Percentiles rank a stretch among this genome's conserved stretches.
Conservation (phyloP, 2,888 invertebrate species). For the Lagria hirta region DNA sequence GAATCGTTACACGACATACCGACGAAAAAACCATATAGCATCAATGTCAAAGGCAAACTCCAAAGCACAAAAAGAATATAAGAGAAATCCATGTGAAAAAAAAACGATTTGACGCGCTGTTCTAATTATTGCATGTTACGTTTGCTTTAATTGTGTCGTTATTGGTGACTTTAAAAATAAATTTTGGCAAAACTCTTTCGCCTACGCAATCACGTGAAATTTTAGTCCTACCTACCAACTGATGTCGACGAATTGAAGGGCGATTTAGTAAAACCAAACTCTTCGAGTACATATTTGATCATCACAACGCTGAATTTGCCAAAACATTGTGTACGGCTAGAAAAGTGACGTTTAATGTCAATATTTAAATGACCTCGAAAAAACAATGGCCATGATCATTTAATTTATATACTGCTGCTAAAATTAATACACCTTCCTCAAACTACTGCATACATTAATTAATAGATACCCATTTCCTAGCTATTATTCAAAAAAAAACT, state of each 20-base stretch:
- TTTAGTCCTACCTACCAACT: slow-evolving; percentile 4
- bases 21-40: slow-evolving; percentile 43
- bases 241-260: slow-evolving; percentile 5
- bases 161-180: slow-evolving; percentile 11
- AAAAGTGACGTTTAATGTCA: too few relatives aligned
- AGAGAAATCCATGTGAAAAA: slow-evolving; percentile 22
- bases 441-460: too few relatives aligned
- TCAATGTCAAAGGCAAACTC: slow-evolving; percentile 38
- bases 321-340: too few relatives aligned
- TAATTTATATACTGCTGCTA: too few relatives aligned
- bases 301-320: too few relatives aligned
- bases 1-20: slow-evolving; percentile 29
- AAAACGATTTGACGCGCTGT: neutral
- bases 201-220: slow-evolving; percentile 7
- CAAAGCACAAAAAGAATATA: slow-evolving; percentile 33
- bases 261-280: slow-evolving; percentile 8
- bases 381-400: too few relatives aligned
- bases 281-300: slow-evolving; percentile 13
- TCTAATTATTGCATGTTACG: neutral
- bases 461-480: too few relatives aligned
- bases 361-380: too few relatives aligned
- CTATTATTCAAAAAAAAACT: too few relatives aligned
- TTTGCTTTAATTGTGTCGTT: slow-evolving; percentile 1
- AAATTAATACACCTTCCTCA: too few relatives aligned
- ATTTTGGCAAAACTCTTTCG: slow-evolving; percentile 5